phyloP scores from a whole-genome alignment of 92 coral and sea anemone genomes.

The Heliopora coerulea region DNA sequence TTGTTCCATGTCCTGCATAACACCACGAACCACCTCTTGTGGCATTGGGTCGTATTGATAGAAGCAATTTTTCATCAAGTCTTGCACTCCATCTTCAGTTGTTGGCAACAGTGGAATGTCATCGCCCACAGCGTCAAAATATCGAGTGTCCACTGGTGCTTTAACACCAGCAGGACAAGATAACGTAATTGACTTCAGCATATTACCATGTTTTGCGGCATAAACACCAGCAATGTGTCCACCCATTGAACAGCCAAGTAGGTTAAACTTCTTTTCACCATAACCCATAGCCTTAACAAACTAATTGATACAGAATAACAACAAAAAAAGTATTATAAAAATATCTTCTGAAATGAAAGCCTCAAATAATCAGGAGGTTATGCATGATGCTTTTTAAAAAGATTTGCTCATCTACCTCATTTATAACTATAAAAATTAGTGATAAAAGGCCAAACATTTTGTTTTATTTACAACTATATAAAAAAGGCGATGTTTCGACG shows the following conservation, averaged over 20 bases:
- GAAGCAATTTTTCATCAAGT: constrained; percentile 66
- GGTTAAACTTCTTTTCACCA: constrained; percentile 64
- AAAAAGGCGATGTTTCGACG: too few species aligned
- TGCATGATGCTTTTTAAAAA: too few species aligned
- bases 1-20: constrained; percentile 60
- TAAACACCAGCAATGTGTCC: constrained; percentile 87
- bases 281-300: constrained; percentile 76
- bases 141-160: constrained; percentile 77
- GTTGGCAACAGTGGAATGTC: constrained; percentile 69
- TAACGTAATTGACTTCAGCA: constrained; percentile 65
- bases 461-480: too few species aligned
- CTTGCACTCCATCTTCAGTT: constrained; percentile 68
- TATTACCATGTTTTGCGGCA: constrained; percentile 63
- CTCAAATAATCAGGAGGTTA: too few species aligned
- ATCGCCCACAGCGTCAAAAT: constrained; percentile 31
- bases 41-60: constrained; percentile 66
- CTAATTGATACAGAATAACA: too few species aligned
- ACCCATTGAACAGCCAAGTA: constrained; percentile 90
- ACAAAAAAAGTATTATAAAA: too few species aligned
- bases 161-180: constrained; percentile 92
- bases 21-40: constrained; percentile 54
- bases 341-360: too few species aligned
- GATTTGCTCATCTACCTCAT: too few species aligned
- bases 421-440: too few species aligned
- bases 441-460: too few species aligned